Evolutionary conservation across 1,140 invertebrate genomes (phyloP).

Genomic region (Ctenoplectra terminalis): DNA sequence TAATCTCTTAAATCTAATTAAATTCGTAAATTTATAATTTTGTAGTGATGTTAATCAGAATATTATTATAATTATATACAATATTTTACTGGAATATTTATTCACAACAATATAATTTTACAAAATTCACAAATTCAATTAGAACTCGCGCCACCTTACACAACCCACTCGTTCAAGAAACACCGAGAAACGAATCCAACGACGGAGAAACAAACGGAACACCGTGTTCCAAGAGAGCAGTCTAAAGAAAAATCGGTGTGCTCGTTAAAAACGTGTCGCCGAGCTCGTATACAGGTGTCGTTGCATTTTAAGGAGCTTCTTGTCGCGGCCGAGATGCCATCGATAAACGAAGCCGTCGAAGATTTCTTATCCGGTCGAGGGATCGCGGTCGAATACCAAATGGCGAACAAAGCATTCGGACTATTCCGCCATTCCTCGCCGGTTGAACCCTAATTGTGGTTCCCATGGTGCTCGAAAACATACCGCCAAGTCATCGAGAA

Average conservation of each 20-base stretch:
- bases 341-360: neutral
- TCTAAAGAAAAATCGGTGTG: neutral
- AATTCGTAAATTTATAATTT: no score
- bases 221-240: neutral
- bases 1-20: no score
- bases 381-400: slow-evolving; percentile 35
- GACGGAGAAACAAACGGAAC: neutral
- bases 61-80: no score
- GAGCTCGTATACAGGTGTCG: slow-evolving; percentile 9
- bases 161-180: no score
- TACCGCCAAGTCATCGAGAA: slow-evolving; percentile 55
- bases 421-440: slow-evolving; percentile 49
- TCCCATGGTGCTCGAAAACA: slow-evolving; percentile 48
- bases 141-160: no score
- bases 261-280: neutral
- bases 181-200: no score
- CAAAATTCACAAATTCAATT: no score
- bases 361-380: slow-evolving; percentile 31
- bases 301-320: slow-evolving; percentile 32
- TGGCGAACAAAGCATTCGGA: slow-evolving; percentile 21
- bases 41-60: no score
- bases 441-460: slow-evolving; percentile 46
- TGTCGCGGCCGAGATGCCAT: neutral
- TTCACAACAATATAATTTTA: no score
- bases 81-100: no score